Conservation (phyloP, 1,140 invertebrate genomes). For the Drosophila tani region DNA sequence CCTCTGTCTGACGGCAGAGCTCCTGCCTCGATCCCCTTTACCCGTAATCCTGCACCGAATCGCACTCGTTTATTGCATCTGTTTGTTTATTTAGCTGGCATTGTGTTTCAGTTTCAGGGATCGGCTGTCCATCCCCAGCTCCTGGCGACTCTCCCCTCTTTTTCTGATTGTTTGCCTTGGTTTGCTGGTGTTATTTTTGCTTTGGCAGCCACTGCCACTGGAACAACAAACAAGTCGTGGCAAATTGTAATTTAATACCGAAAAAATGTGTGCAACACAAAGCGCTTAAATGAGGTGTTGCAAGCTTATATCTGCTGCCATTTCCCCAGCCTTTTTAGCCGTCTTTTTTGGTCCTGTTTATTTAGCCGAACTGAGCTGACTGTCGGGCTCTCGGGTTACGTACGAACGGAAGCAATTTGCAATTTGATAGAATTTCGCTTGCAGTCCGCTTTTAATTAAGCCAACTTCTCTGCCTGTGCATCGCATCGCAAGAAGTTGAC, state of each 20-base stretch:
- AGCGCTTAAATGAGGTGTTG: conserved; percentile 82
- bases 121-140: conserved; percentile 27
- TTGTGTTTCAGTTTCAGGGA: conserved; percentile 73
- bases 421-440: conserved; percentile 77
- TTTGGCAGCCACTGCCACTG: conserved; percentile 38
- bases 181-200: conserved; percentile 37
- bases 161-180: conserved; percentile 61
- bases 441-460: conserved; percentile 74
- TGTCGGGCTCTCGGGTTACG: conserved; percentile 60
- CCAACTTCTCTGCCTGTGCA: conserved; percentile 46
- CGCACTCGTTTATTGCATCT: conserved; percentile 54
- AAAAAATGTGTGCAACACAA: conserved; percentile 75
- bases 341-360: conserved; percentile 32
- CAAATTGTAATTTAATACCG: conserved; percentile 79
- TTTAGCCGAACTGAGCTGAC: conserved; percentile 27
- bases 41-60: conserved; percentile 40
- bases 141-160: conserved; percentile 7
- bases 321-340: conserved; percentile 8
- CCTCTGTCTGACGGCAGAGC: conserved; percentile 34
- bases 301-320: conserved; percentile 62
- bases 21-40: background rate
- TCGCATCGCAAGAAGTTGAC: conserved; percentile 53
- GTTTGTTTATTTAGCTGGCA: conserved; percentile 76
- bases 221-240: conserved; percentile 59
- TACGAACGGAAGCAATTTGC: conserved; percentile 79